phyloP scores from a whole-genome alignment of 2,797 vertebrate genomes.

The Ceryle rudis region DNA sequence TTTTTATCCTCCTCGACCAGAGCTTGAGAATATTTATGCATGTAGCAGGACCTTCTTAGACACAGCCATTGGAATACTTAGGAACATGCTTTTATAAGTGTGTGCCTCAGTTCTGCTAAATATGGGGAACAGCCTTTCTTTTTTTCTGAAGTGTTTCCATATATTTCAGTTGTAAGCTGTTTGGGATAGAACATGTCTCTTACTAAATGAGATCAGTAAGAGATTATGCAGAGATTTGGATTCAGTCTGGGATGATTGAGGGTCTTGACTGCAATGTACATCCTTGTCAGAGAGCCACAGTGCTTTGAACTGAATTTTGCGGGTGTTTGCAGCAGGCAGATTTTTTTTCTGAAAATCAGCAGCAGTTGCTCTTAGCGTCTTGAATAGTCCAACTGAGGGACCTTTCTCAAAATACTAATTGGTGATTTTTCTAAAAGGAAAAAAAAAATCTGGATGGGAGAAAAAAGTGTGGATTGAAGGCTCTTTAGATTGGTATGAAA shows the following conservation, averaged over 20 bases:
- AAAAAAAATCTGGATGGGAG: neutral
- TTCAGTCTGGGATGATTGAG: neutral
- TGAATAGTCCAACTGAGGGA: fast-evolving
- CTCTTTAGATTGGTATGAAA: neutral
- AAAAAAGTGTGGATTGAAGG: neutral
- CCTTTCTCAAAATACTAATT: neutral
- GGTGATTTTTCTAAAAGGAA: neutral
- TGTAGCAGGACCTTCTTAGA: neutral
- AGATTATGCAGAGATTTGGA: neutral
- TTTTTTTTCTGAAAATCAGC: neutral
- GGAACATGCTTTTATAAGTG: neutral
- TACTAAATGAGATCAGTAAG: neutral
- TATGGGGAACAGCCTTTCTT: neutral
- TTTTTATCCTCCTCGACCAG: neutral
- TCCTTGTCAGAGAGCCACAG: neutral
- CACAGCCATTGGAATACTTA: neutral
- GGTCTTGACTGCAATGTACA: neutral
- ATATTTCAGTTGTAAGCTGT: neutral
- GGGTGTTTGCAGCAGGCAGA: neutral
- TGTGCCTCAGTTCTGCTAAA: neutral
- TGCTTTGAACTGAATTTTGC: neutral
- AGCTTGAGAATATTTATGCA: neutral
- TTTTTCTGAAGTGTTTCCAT: neutral
- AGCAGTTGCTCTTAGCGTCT: neutral
- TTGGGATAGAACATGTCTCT: neutral